Evolutionary conservation across 2,797 vertebrate species (phyloP).

Genomic region (Mus spretus): DNA sequence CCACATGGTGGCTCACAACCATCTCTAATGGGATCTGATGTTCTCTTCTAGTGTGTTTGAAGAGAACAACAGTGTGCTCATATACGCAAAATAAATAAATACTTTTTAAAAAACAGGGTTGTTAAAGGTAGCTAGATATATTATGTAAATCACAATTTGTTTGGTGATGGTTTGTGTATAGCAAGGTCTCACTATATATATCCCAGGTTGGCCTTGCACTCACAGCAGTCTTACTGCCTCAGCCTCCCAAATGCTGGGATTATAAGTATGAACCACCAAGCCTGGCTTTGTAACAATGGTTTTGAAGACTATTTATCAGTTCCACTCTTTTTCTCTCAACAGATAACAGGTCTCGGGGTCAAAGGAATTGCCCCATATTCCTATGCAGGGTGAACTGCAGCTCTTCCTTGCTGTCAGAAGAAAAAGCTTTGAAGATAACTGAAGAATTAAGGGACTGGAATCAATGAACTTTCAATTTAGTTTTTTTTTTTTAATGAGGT

Average conservation of each 20-base stretch:
- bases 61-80: no score
- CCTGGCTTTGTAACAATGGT: conserved; percentile 46
- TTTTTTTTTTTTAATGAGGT: conserved; percentile 50
- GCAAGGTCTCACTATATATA: not conserved
- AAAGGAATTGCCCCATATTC: conserved; percentile 89
- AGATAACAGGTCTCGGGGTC: conserved; percentile 91
- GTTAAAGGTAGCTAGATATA: conserved; percentile 46
- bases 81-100: no score
- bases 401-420: conserved; percentile 45
- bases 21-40: no score
- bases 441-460: conserved; percentile 37
- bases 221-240: not conserved
- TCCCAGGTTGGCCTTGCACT: not conserved
- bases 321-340: conserved; percentile 71
- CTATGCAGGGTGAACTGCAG: conserved; percentile 87
- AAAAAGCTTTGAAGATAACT: conserved; percentile 48
- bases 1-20: no score
- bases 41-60: no score
- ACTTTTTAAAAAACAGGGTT: conserved; percentile 52
- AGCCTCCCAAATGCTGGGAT: not conserved
- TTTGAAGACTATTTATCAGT: conserved; percentile 55
- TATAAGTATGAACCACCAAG: not conserved
- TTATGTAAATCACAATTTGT: conserved; percentile 59
- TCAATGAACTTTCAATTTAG: conserved; percentile 52
- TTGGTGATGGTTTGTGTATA: not conserved